A percentile compares a stretch with the other conserved stretches of the same genome.
Conservation (phyloP, 92 coral and sea anemone genomes). For the Anthopleura xanthogrammica region DNA sequence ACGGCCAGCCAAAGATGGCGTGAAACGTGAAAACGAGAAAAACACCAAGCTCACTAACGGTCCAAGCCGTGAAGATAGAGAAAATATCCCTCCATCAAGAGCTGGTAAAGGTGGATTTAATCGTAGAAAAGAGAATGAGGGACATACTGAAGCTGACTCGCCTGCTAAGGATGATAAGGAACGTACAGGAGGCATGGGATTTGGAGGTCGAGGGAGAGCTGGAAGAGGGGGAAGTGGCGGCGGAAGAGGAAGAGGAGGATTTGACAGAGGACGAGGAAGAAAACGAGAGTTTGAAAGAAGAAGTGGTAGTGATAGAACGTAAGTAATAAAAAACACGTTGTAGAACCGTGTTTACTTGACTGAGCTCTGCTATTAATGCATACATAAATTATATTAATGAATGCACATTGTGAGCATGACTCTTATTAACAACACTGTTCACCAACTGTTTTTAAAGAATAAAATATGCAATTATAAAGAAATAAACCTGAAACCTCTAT, state of each 20-base stretch:
- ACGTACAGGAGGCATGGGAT: slow-evolving; percentile 66
- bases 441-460: neutral
- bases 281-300: slow-evolving; percentile 95
- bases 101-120: slow-evolving; percentile 78
- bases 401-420: neutral
- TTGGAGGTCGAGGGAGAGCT: slow-evolving; percentile 67
- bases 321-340: slow-evolving; percentile 42
- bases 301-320: slow-evolving; percentile 97
- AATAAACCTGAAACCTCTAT: neutral
- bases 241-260: slow-evolving; percentile 81
- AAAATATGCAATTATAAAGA: neutral
- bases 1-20: slow-evolving; percentile 77
- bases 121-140: slow-evolving; percentile 59
- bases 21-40: slow-evolving; percentile 92
- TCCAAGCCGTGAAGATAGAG: slow-evolving; percentile 78
- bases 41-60: slow-evolving; percentile 87
- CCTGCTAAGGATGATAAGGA: slow-evolving; percentile 69
- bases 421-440: neutral
- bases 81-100: slow-evolving; percentile 72
- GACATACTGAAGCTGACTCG: slow-evolving; percentile 66
- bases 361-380: slow-evolving; percentile 6
- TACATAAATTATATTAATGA: neutral
- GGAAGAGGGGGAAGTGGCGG: slow-evolving; percentile 80
- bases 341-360: neutral
- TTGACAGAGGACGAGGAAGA: slow-evolving; percentile 71